Evolutionary conservation across 2,888 invertebrate species (phyloP), one percentile per base, ranked within the genome.

Genomic region (Octonoba sinensis): DNA sequence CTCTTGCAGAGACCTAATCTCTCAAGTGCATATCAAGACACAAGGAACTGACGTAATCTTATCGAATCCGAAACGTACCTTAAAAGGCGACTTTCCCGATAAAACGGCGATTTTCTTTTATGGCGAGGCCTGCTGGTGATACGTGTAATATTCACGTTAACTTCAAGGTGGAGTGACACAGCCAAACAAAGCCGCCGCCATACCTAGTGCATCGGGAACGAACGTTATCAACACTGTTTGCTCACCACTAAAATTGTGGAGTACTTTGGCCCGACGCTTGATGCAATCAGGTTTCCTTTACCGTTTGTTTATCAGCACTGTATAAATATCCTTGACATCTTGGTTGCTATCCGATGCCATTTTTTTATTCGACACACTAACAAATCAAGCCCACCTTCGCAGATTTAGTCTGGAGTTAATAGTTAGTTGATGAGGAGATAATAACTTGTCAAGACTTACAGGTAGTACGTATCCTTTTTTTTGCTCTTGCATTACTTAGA

Each of bases 181-280:
- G 47, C 71, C 65, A 36, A 47, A 77, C 71, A 77, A 77, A 77
- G 77, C 71, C 57, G 64, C 77, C 78, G 78, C 72, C 57, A 36
- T 36, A 36, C 36, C 36, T 36, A 36, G 36, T 11, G 36, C 36
- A 36, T 36, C 11, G 36, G 36, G 36, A 36, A 36, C 36, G 78
- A 78, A 72, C 54, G 44, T 78, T 78, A 78, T 78, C 78, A 51
- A 72, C 54, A 67, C 59, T 78, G 72, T 78, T 78, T 78, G 78
- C 78, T 67, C 51, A 51, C 71, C 78, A 78, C 78, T 78, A 78
- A 78, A 78, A 36, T 36, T 65, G 78, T 24, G 27, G 60, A 72
- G 78, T 78, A 78, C 78, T 78, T 78, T 78, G 78, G 16, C 78
- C 78, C 67, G 36, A 65, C 16, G 66, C 71, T 65, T 70, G 71